Evolutionary conservation across 2,888 invertebrate genomes (phyloP).

Genomic region (Lampropteryx suffumata): DNA sequence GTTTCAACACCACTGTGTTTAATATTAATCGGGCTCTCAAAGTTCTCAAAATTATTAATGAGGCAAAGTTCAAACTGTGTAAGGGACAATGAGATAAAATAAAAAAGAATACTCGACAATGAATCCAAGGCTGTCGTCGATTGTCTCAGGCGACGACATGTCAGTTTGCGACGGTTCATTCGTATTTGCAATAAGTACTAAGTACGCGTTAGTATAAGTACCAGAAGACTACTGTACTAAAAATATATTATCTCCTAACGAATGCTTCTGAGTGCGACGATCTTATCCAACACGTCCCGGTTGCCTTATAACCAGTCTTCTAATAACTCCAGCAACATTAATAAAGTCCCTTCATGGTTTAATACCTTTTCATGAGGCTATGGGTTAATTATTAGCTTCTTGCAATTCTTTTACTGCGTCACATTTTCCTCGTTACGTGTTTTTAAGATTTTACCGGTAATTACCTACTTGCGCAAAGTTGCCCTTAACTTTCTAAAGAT

Average conservation of each 20-base stretch:
- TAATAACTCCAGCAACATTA: neutral
- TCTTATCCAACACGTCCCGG: constrained; percentile 45
- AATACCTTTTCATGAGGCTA: constrained; percentile 1
- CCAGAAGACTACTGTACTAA: constrained; percentile 32
- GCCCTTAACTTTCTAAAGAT: constrained; percentile 30
- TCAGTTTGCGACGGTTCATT: constrained; percentile 45
- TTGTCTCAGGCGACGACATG: neutral
- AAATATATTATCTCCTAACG: constrained; percentile 56
- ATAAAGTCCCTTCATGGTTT: neutral
- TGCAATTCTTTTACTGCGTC: neutral
- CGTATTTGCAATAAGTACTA: constrained; percentile 48
- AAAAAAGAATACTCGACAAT: constrained; percentile 43
- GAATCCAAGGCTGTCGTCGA: constrained; percentile 41
- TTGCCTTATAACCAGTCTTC: constrained; percentile 12
- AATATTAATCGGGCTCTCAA: constrained; percentile 3
- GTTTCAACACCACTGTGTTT: too few species aligned
- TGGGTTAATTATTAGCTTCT: neutral
- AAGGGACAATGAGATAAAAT: constrained; percentile 6
- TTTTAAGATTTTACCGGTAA: constrained; percentile 11
- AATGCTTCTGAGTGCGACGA: constrained; percentile 54
- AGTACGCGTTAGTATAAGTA: too few species aligned
- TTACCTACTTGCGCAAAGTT: constrained; percentile 11
- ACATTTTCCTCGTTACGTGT: constrained; percentile 9
- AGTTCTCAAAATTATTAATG: too few species aligned
- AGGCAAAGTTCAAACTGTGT: neutral